Conservation (phyloP, 2,113 vertebrate species). For the Pteruthius melanotis region DNA sequence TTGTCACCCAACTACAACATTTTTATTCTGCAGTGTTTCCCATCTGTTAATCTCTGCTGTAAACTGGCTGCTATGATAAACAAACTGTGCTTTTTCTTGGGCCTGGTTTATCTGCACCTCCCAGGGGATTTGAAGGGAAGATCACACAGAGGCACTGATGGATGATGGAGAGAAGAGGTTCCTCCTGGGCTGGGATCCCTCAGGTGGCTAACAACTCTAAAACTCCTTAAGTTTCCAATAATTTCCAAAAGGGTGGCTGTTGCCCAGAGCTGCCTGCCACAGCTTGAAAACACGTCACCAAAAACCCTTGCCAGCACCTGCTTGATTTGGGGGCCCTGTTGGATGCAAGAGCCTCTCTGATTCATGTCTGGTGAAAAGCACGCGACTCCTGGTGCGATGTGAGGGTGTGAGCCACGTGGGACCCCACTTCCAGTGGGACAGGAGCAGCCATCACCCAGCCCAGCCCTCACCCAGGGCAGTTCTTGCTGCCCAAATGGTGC, state of each 20-base stretch:
- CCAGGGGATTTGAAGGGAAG: neutral
- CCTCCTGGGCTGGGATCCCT: neutral
- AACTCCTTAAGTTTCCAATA: neutral
- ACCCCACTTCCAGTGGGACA: rapidly evolving
- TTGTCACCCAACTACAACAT: neutral
- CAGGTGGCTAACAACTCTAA: neutral
- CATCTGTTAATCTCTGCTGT: conserved; percentile 8
- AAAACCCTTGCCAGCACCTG: neutral
- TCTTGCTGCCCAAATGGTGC: neutral
- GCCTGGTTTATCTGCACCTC: neutral
- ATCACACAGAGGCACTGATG: neutral
- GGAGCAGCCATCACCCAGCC: neutral
- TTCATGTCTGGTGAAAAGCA: neutral
- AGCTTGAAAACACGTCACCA: neutral
- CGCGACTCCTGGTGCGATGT: rapidly evolving
- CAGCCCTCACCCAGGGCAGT: neutral
- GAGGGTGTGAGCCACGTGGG: neutral
- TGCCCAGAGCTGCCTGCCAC: neutral
- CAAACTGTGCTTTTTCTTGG: neutral
- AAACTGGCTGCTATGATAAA: neutral
- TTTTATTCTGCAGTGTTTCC: neutral
- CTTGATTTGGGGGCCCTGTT: neutral
- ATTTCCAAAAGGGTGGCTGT: neutral
- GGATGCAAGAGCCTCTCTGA: neutral
- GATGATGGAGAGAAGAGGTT: rapidly evolving